Evolutionary conservation across 2,113 vertebrate species (phyloP).

Genomic region (Hypocryptadius cinnamomeus): DNA sequence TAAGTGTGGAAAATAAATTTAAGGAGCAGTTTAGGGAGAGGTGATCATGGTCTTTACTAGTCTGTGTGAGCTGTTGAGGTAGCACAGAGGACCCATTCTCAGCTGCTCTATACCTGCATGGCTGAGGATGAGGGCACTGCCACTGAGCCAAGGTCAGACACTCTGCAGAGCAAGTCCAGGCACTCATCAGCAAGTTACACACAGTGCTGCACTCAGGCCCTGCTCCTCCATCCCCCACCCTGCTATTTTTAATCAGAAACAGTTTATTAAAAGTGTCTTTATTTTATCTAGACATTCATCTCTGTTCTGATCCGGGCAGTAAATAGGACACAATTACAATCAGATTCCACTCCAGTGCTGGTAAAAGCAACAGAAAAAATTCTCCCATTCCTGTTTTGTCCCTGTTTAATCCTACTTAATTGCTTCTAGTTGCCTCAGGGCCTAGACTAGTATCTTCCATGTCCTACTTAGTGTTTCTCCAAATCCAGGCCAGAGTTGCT

Average conservation of each 20-base stretch:
- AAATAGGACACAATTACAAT: background rate
- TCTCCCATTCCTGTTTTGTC: background rate
- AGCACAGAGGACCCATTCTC: background rate
- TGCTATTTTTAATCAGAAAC: background rate
- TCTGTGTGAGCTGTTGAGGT: background rate
- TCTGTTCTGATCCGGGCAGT: background rate
- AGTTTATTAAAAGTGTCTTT: background rate
- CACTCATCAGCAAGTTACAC: background rate
- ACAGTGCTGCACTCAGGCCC: background rate
- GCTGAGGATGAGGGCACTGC: background rate
- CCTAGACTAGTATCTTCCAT: background rate
- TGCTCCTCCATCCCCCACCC: background rate
- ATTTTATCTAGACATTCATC: background rate
- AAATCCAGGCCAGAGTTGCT: background rate
- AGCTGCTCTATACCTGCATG: background rate
- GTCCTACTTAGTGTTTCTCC: background rate
- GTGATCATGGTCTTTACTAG: background rate
- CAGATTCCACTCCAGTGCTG: background rate
- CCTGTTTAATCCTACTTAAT: background rate
- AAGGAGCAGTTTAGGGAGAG: background rate
- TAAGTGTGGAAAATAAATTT: background rate
- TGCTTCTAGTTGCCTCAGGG: background rate
- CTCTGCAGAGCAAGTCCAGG: background rate
- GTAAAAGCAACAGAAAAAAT: background rate
- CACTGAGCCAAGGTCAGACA: rapidly evolving